phyloP scores from a whole-genome alignment of 35 echinoderm and acorn worm genomes.

The Ptychodera flava region DNA sequence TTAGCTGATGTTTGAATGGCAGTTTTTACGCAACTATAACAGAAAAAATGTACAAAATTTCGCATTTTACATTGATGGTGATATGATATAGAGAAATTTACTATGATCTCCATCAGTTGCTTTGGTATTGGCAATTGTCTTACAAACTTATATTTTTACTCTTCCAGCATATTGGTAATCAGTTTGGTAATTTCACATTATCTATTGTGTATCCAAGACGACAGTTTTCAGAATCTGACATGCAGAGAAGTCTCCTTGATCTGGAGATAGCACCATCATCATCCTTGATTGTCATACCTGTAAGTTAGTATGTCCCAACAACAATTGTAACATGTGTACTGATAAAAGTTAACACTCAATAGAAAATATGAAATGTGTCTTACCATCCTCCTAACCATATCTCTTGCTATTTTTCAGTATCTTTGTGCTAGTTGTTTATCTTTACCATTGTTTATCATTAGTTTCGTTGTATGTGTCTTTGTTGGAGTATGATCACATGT shows the following conservation, averaged over 20 bases:
- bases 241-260: conserved; percentile 42
- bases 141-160: not conserved
- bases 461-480: too few relatives aligned
- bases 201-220: conserved; percentile 69
- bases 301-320: too few relatives aligned
- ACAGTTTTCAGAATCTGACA: conserved; percentile 51
- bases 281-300: conserved; percentile 73
- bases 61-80: not conserved
- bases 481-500: too few relatives aligned
- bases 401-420: too few relatives aligned
- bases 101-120: not conserved
- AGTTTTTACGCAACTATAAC: not conserved
- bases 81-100: not conserved
- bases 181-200: conserved; percentile 53
- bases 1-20: not conserved
- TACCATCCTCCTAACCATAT: too few relatives aligned
- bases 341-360: too few relatives aligned
- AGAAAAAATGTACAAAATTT: not conserved
- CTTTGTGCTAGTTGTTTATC: too few relatives aligned
- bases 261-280: conserved; percentile 71
- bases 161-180: conserved; percentile 51
- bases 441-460: too few relatives aligned
- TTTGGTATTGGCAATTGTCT: not conserved
- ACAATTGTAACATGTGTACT: too few relatives aligned
- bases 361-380: too few relatives aligned